These are phyloP conservation scores for Sprattus sprattus DNA, from an alignment of 2,113 vertebrate species.

Conservation along the genomic window DNA sequence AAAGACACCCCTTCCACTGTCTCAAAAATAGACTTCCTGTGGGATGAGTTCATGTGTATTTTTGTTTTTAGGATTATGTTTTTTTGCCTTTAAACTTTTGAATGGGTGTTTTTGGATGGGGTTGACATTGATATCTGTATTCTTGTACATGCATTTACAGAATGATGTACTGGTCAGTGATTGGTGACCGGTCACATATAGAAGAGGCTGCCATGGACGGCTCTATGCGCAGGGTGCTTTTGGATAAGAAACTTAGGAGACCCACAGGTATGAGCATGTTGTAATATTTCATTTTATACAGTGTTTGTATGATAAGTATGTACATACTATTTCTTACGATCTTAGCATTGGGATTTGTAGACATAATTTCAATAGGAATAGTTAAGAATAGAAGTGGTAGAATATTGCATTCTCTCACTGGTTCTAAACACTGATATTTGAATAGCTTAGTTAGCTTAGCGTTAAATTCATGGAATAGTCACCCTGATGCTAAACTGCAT, in stretches of 20 bases:
- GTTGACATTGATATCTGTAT: neutral
- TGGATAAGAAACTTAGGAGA: conserved; percentile 91
- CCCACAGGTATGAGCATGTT: conserved; percentile 80
- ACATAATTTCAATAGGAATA: too few species aligned
- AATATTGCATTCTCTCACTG: too few species aligned
- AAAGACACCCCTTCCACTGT: neutral
- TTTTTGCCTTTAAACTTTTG: neutral
- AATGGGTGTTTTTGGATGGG: neutral
- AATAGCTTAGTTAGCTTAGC: too few species aligned
- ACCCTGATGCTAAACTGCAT: too few species aligned
- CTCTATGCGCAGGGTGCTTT: conserved; percentile 85
- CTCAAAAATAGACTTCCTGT: too few species aligned
- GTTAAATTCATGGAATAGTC: too few species aligned
- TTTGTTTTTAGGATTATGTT: neutral
- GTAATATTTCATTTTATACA: neutral
- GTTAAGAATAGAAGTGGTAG: too few species aligned
- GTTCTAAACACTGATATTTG: too few species aligned
- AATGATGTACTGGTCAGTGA: conserved; percentile 99
- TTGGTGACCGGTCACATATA: conserved; percentile 93
- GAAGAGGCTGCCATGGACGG: conserved; percentile 97
- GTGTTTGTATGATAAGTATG: neutral
- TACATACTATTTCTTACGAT: neutral
- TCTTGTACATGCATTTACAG: conserved; percentile 60
- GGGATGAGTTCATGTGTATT: neutral
- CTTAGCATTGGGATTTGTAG: too few species aligned